Conservation (phyloP, 2,888 invertebrate species). For the Sesamia inferens region DNA sequence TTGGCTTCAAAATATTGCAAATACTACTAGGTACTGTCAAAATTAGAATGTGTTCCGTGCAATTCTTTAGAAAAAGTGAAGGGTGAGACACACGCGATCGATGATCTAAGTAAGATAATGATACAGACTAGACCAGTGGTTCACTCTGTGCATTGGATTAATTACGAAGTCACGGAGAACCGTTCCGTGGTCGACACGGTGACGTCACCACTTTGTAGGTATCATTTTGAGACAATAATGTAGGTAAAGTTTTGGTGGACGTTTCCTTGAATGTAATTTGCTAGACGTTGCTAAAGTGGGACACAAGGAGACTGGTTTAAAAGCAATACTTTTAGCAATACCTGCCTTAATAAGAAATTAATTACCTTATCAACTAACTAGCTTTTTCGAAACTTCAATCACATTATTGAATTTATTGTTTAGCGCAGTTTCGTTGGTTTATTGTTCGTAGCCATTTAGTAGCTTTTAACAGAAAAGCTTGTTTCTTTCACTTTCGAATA, state of each 20-base stretch:
- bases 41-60: conserved; percentile 28
- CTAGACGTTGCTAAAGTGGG: conserved; percentile 20
- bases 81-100: conserved; percentile 59
- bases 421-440: not conserved
- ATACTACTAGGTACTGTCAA: conserved; percentile 9
- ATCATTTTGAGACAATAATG: conserved; percentile 24
- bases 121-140: conserved; percentile 48
- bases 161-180: conserved; percentile 47
- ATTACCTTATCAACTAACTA: conserved; percentile 13
- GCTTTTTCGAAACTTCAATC: conserved; percentile 7
- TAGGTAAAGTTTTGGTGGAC: conserved; percentile 17
- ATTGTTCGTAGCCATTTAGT: not conserved
- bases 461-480: conserved; percentile 4
- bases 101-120: conserved; percentile 67
- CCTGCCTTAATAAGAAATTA: conserved; percentile 5
- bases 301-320: conserved; percentile 13
- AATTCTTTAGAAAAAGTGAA: conserved; percentile 44
- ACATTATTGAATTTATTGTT: not conserved
- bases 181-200: conserved; percentile 35
- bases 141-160: conserved; percentile 44
- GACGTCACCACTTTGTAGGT: conserved; percentile 44
- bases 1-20: not conserved
- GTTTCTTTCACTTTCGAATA: conserved; percentile 1
- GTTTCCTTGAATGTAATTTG: conserved; percentile 27
- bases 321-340: conserved; percentile 19